Percentiles rank a stretch among this genome's conserved stretches.
Evolutionary conservation across 2,888 invertebrate genomes (phyloP).

Genomic region (Aricia artaxerxes): DNA sequence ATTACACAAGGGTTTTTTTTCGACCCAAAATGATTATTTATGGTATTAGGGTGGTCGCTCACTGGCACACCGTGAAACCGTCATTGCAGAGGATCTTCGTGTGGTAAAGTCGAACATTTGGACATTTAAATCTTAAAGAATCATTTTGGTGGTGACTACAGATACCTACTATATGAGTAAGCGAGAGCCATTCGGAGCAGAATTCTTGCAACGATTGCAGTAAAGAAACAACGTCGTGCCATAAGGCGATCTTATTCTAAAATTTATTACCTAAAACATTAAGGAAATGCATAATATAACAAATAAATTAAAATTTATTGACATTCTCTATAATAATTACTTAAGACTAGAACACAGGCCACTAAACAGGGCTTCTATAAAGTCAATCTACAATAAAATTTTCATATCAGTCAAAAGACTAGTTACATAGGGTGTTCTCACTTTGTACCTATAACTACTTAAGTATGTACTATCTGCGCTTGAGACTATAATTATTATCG

Average conservation of each 20-base stretch:
- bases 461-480: constrained; percentile 9
- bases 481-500: constrained; percentile 5
- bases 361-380: constrained; percentile 30
- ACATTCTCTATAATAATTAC: constrained; percentile 10
- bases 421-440: constrained; percentile 25
- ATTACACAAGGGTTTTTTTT: background rate
- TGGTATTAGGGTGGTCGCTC: background rate
- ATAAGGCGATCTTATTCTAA: constrained; percentile 23
- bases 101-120: background rate
- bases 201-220: background rate
- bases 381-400: constrained; percentile 28
- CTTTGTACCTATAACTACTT: constrained; percentile 18
- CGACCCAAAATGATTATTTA: background rate
- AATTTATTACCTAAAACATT: constrained; percentile 11
- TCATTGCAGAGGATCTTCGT: background rate
- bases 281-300: constrained; percentile 26
- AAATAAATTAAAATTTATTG: constrained; percentile 28
- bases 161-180: background rate
- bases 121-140: background rate
- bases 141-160: background rate
- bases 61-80: background rate
- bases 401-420: constrained; percentile 28
- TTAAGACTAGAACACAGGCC: constrained; percentile 29
- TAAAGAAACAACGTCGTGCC: background rate
- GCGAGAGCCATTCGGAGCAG: background rate